Base-by-base conservation (phyloP, 2,797 vertebrate species). In the Knipowitschia caucasica region DNA sequence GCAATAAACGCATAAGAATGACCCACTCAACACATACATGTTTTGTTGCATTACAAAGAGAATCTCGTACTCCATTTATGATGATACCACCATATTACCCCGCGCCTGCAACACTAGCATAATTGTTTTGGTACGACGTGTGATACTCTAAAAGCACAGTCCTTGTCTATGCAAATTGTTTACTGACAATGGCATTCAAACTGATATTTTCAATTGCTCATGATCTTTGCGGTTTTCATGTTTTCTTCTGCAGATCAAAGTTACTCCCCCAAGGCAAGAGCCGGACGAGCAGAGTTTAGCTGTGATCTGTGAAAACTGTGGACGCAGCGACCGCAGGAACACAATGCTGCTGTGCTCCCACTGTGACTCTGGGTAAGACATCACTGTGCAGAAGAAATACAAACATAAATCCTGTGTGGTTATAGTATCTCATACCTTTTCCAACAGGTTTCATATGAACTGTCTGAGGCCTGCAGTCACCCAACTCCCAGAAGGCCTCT, bases 241-340 rank as follows among this genome's bases (percentile, higher is more conserved):
- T 42, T 33, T 42, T 62, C 24, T 50, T 17, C 12, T 61, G 34
- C 62, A 95, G 93, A 76, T 95, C 59, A 86, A 89, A 3, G 88
- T 92, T 59, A 84, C 81, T 51, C 77, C 63, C 0, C 62, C 62
- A 0, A 82, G 62, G 60, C 54, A 15, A 1, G 58, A 69, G 40
- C 14, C 25, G 0, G 83, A 80, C 18, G 67, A 64, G 4, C 75
- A 55, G 4, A 45, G 69, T 36, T 71, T 62, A 6, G 80, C 87
- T 15, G 86, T 92, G 18, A 86, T 90, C 53, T 96, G 94, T 43
- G 92, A 94, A 54, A 89, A 92, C 64, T 96, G 94, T 74, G 92
- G 92, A 59, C 85, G 90, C 26, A 91, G 92, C 1, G 91, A 94
- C 85, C 83, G 83, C 0, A 89, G 90, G 57, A 90, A 91, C 67